Conservation (phyloP, 2,113 vertebrate genomes). For the Phalacrocorax brasilianus region DNA sequence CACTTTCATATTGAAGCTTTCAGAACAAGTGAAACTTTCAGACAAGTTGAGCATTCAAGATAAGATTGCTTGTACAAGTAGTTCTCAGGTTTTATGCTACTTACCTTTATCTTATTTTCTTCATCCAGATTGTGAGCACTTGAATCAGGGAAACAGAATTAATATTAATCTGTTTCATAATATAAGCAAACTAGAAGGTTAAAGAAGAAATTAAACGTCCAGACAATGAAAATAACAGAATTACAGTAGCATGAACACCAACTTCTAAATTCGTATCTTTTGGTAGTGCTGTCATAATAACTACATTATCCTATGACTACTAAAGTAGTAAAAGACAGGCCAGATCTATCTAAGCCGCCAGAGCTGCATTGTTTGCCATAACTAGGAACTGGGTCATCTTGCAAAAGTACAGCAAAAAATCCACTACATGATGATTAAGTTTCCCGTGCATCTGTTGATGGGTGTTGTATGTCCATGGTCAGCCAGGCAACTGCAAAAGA, state of each 20-base stretch:
- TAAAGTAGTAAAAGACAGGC: not conserved
- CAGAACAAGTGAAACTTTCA: not conserved
- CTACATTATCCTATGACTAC: not conserved
- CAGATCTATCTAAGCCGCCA: not conserved
- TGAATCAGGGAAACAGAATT: not conserved
- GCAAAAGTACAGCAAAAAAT: not conserved
- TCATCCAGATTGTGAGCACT: not conserved
- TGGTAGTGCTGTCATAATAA: not conserved
- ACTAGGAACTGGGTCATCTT: not conserved
- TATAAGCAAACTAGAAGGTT: not conserved
- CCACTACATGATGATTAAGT: not conserved
- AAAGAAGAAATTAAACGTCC: not conserved
- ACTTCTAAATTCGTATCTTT: not conserved
- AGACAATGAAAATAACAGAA: not conserved
- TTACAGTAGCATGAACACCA: not conserved
- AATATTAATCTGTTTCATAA: not conserved
- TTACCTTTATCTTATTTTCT: not conserved
- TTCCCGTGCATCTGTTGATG: not conserved
- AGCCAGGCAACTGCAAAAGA: not conserved
- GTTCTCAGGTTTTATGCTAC: not conserved
- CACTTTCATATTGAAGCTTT: not conserved
- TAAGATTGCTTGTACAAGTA: not conserved
- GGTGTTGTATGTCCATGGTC: fast-evolving
- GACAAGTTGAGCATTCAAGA: not conserved
- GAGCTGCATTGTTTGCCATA: not conserved